Evolutionary conservation across 2,797 vertebrate species (phyloP).

Genomic region (Mustela erminea): DNA sequence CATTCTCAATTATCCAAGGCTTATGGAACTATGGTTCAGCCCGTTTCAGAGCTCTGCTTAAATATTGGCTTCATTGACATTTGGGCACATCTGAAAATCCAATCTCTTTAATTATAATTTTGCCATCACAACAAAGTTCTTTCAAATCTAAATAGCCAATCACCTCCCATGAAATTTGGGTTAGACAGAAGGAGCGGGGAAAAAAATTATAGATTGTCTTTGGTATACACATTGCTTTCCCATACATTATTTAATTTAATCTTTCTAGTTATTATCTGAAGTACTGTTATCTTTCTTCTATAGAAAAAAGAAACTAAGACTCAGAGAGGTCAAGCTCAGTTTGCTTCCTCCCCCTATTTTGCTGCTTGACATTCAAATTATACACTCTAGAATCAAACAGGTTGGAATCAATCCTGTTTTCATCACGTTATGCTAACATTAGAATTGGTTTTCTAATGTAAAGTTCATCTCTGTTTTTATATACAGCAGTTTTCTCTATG

Average conservation of each 20-base stretch:
- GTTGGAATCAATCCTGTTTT: neutral
- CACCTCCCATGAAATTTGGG: neutral
- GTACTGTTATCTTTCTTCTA: neutral
- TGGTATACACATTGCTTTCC: neutral
- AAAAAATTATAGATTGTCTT: neutral
- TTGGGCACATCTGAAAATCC: slow-evolving; percentile 37
- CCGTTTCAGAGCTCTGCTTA: neutral
- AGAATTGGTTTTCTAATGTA: neutral
- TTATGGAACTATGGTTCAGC: slow-evolving; percentile 1
- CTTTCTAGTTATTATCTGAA: neutral
- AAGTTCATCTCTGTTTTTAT: neutral
- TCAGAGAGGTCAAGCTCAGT: neutral
- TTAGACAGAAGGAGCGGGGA: neutral
- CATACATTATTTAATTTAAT: neutral
- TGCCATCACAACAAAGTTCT: slow-evolving; percentile 1
- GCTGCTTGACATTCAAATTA: neutral
- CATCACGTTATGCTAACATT: neutral
- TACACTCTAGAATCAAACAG: slow-evolving; percentile 1
- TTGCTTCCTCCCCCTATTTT: neutral
- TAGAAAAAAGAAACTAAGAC: neutral
- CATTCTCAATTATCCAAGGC: slow-evolving; percentile 14
- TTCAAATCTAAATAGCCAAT: slow-evolving; percentile 45
- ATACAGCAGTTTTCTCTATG: neutral
- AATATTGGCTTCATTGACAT: neutral
- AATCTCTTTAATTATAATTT: slow-evolving; percentile 43